Percentiles rank a stretch among this genome's conserved stretches.
phyloP scores from a whole-genome alignment of 2,888 invertebrate genomes.

The Cheilosia scutellata region DNA sequence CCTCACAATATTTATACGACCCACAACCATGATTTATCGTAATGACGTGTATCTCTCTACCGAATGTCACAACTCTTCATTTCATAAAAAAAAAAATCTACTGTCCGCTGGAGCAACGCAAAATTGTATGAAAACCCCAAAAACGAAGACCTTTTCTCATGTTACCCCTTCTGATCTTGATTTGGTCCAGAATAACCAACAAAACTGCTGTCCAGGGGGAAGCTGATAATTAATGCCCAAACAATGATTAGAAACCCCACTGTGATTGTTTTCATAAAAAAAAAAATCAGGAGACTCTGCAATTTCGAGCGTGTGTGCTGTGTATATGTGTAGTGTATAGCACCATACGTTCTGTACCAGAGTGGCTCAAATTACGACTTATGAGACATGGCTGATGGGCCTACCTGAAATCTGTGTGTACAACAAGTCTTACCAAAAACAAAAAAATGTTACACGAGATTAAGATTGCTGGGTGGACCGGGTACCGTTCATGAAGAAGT shows the following conservation, averaged over 20 bases:
- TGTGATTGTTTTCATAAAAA: slow-evolving; percentile 45
- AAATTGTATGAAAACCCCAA: slow-evolving; percentile 59
- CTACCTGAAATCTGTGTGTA: slow-evolving; percentile 60
- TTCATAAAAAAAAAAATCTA: slow-evolving; percentile 20
- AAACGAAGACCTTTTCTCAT: slow-evolving; percentile 31
- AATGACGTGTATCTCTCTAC: slow-evolving; percentile 48
- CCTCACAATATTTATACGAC: slow-evolving; percentile 60
- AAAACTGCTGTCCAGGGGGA: background rate
- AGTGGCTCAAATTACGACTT: slow-evolving; percentile 63
- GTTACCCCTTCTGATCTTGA: slow-evolving; percentile 65
- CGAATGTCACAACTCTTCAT: slow-evolving; percentile 65
- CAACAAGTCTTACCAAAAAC: slow-evolving; percentile 46
- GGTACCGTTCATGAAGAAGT: slow-evolving; percentile 33
- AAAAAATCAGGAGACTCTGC: slow-evolving; percentile 40
- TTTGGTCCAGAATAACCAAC: slow-evolving; percentile 34
- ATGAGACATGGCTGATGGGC: slow-evolving; percentile 42
- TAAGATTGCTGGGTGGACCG: slow-evolving; percentile 52
- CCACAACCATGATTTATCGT: slow-evolving; percentile 66
- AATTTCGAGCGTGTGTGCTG: slow-evolving; percentile 44
- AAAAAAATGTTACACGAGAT: slow-evolving; percentile 39
- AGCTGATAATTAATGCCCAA: slow-evolving; percentile 63
- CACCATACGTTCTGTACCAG: slow-evolving; percentile 34
- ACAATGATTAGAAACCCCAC: slow-evolving; percentile 73
- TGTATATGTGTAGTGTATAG: background rate
- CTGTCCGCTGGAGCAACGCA: slow-evolving; percentile 49